These are phyloP conservation scores for Champsocephalus esox DNA, from an alignment of 2,797 vertebrate genomes.

Conservation along the genomic window DNA sequence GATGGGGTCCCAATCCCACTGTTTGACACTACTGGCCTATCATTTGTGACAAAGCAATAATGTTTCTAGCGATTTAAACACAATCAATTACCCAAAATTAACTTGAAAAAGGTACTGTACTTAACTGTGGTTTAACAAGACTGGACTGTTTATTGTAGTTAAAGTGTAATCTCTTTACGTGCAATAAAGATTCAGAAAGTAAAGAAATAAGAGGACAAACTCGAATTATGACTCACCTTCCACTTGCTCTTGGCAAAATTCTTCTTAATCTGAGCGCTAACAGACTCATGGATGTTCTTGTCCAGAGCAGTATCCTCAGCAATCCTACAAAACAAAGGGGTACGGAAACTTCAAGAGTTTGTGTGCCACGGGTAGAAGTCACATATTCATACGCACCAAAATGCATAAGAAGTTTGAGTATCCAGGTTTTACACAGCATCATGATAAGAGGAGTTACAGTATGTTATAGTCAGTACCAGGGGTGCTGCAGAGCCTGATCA, in stretches of 20 bases:
- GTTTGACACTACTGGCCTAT: background rate
- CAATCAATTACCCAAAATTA: background rate
- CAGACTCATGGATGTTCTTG: slow-evolving; percentile 98
- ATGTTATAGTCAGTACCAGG: slow-evolving; percentile 62
- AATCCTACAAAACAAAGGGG: slow-evolving; percentile 85
- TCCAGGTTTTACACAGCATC: background rate
- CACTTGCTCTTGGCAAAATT: slow-evolving; percentile 99
- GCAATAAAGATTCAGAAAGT: slow-evolving; percentile 3
- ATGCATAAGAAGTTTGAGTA: background rate
- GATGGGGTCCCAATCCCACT: background rate
- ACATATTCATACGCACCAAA: background rate
- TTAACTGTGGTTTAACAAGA: background rate
- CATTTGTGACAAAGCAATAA: background rate
- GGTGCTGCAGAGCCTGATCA: slow-evolving; percentile 96
- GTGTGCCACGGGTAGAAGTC: background rate
- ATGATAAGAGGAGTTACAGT: background rate
- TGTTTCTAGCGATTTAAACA: slow-evolving; percentile 10
- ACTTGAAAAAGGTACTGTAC: background rate
- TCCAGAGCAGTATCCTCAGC: slow-evolving; percentile 95
- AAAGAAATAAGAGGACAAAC: slow-evolving; percentile 15
- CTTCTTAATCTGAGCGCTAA: slow-evolving; percentile 98
- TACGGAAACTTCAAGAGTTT: slow-evolving; percentile 7
- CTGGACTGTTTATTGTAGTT: slow-evolving; percentile 5
- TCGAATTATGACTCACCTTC: slow-evolving; percentile 86
- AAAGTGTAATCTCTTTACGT: background rate